phyloP scores from a whole-genome alignment of 2,113 vertebrate species.

The Monarcha castaneiventris region DNA sequence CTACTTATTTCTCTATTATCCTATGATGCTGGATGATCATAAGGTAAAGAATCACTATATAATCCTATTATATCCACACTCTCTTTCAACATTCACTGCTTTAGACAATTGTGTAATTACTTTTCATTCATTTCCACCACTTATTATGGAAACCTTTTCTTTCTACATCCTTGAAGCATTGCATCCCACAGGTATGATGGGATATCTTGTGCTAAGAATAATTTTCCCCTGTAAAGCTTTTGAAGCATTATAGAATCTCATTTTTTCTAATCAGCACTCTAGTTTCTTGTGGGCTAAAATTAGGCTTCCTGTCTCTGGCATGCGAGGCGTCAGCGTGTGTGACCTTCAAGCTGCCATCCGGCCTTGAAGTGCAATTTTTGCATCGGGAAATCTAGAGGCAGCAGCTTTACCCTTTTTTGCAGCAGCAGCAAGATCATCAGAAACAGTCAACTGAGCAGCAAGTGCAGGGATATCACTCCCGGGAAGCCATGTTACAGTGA shows the following conservation, averaged over 20 bases:
- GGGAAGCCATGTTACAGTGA: conserved; percentile 43
- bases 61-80: conserved; percentile 15
- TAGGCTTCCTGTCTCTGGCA: conserved; percentile 61
- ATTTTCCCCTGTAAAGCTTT: conserved; percentile 50
- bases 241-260: conserved; percentile 51
- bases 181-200: conserved; percentile 12
- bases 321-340: conserved; percentile 39
- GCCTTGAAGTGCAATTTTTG: conserved; percentile 68
- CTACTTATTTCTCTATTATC: conserved; percentile 14
- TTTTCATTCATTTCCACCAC: conserved; percentile 33
- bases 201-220: conserved; percentile 45
- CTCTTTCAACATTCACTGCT: conserved; percentile 18
- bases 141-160: conserved; percentile 33
- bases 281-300: conserved; percentile 58
- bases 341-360: conserved; percentile 67
- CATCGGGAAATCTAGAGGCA: conserved; percentile 60
- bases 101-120: conserved; percentile 45
- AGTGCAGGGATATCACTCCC: neutral
- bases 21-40: neutral
- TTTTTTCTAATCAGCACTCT: conserved; percentile 64
- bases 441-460: conserved; percentile 54
- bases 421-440: conserved; percentile 57
- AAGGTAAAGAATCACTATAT: conserved; percentile 10
- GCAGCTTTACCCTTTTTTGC: conserved; percentile 35
- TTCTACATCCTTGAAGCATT: conserved; percentile 14